These are phyloP conservation scores for Pristionchus entomophagus DNA, from an alignment of 2,888 invertebrate genomes.

Conservation along the genomic window DNA sequence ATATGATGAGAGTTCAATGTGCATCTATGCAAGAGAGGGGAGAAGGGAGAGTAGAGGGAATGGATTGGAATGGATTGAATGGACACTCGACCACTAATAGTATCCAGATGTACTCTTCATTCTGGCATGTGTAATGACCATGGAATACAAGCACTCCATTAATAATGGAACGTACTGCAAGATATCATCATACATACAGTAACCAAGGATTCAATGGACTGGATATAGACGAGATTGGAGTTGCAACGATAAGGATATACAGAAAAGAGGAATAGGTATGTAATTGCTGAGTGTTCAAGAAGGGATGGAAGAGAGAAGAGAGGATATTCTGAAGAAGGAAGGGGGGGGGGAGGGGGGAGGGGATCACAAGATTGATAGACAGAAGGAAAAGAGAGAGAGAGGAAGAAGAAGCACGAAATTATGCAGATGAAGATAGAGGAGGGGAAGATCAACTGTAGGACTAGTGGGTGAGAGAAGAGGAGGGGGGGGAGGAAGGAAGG, in stretches of 20 bases:
- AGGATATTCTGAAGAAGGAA: not conserved
- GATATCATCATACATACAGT: too few relatives aligned
- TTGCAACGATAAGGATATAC: not conserved
- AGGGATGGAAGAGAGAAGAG: not conserved
- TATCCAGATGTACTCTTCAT: constrained; percentile 40
- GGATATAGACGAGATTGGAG: too few relatives aligned
- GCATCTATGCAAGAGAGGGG: constrained; percentile 49
- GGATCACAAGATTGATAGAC: constrained; percentile 33
- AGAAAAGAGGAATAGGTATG: not conserved
- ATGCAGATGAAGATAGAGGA: constrained; percentile 31
- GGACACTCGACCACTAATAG: constrained; percentile 41
- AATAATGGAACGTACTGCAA: not conserved
- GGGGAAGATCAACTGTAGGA: too few relatives aligned
- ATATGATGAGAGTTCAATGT: not conserved
- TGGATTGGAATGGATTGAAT: not conserved
- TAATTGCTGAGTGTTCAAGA: not conserved
- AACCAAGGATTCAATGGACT: too few relatives aligned
- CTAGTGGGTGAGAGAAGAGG: not conserved
- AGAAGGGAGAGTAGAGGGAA: constrained; percentile 34
- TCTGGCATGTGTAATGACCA: not conserved
- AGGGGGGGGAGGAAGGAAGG: not conserved
- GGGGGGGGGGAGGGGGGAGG: too few relatives aligned
- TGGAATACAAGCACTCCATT: not conserved
- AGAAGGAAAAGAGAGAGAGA: not conserved
- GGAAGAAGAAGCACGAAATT: not conserved